These are phyloP conservation scores for Amiota communis DNA, from an alignment of 2,888 invertebrate genomes.

Conservation along the genomic window DNA sequence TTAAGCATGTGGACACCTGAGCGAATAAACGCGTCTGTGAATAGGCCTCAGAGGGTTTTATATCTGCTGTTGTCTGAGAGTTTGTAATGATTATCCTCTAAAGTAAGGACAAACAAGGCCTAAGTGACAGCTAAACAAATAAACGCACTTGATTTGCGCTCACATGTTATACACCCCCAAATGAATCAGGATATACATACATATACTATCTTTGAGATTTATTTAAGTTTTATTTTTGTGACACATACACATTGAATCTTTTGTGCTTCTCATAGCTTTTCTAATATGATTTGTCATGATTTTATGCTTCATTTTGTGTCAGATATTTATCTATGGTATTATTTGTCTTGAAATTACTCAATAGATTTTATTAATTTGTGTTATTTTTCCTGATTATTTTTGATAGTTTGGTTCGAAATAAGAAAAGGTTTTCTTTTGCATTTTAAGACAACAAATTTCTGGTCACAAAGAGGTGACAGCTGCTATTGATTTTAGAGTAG, in stretches of 20 bases:
- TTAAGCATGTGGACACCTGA: slow-evolving; percentile 33
- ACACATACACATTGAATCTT: too few relatives aligned
- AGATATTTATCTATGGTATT: too few relatives aligned
- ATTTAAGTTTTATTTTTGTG: too few relatives aligned
- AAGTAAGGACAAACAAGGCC: neutral
- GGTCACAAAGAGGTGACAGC: slow-evolving; percentile 12
- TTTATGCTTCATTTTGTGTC: neutral
- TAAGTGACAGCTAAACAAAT: neutral
- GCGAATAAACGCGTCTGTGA: neutral
- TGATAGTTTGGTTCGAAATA: slow-evolving; percentile 3
- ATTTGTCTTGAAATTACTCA: neutral
- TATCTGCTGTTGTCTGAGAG: neutral
- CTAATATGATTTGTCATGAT: slow-evolving; percentile 7
- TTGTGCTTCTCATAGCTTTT: slow-evolving; percentile 10
- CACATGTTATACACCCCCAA: neutral
- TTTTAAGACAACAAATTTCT: neutral
- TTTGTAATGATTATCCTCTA: neutral
- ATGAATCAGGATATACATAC: too few relatives aligned
- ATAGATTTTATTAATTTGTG: neutral
- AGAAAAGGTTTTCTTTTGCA: too few relatives aligned
- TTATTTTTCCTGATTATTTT: neutral
- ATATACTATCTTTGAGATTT: too few relatives aligned
- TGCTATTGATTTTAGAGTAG: slow-evolving; percentile 1
- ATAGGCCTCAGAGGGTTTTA: too few relatives aligned
- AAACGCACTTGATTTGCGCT: slow-evolving; percentile 2